A percentile compares a stretch with the other conserved stretches of the same genome.
Evolutionary conservation across 1,140 invertebrate genomes (phyloP).

Genomic region (Oryzaephilus surinamensis): DNA sequence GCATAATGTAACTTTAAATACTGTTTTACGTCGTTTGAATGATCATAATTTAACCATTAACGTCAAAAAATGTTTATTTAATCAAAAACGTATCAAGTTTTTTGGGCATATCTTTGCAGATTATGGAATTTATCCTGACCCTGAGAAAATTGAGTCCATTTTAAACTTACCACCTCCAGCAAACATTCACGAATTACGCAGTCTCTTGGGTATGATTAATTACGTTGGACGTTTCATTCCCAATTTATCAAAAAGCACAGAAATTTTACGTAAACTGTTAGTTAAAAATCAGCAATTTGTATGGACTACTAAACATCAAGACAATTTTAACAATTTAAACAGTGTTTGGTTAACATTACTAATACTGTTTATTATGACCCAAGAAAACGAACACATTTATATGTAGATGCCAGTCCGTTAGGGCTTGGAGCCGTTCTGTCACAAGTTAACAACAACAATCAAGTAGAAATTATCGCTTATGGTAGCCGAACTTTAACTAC

Average conservation of each 20-base stretch:
- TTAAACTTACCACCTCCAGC: conserved; percentile 25
- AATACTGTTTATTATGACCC: conserved; percentile 6
- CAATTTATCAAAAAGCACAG: conserved; percentile 16
- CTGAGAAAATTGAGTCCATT: conserved; percentile 32
- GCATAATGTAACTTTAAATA: conserved; percentile 20
- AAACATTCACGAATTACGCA: conserved; percentile 27
- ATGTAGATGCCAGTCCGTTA: conserved; percentile 6
- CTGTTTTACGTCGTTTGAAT: conserved; percentile 21
- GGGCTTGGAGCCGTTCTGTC: conserved; percentile 7
- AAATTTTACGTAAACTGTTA: conserved; percentile 2
- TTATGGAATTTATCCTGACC: conserved; percentile 28
- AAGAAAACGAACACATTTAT: conserved; percentile 1
- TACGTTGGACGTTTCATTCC: conserved; percentile 33
- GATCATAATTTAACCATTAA: conserved; percentile 21
- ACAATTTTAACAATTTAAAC: conserved; percentile 5
- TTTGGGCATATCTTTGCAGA: conserved; percentile 33
- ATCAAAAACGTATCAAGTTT: conserved; percentile 22
- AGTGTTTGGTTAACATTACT: not conserved
- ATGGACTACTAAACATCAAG: conserved; percentile 4
- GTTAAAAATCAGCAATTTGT: conserved; percentile 1
- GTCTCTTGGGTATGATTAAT: conserved; percentile 33
- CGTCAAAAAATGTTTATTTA: conserved; percentile 26
- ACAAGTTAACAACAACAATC: conserved; percentile 2
- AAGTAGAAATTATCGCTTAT: conserved; percentile 10
- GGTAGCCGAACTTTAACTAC: conserved; percentile 37